Evolutionary conservation across 1,140 invertebrate genomes (phyloP).

Genomic region (Aphaenogaster rudis): DNA sequence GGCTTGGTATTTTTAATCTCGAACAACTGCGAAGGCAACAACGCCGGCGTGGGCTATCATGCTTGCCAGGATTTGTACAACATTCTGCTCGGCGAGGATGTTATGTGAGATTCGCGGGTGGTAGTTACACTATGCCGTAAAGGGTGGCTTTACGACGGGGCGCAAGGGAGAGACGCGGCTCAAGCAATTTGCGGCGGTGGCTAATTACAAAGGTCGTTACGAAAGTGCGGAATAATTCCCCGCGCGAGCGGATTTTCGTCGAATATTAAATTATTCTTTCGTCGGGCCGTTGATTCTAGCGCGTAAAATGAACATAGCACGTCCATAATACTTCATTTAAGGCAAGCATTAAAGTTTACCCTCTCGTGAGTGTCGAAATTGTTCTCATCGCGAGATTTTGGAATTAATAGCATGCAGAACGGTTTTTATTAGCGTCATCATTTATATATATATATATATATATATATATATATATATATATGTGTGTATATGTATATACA

Average conservation of each 20-base stretch:
- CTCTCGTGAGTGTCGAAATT: background rate
- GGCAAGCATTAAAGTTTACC: background rate
- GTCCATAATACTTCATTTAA: background rate
- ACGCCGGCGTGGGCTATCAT: background rate
- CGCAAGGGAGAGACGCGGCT: slow-evolving; percentile 22
- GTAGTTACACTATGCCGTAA: slow-evolving; percentile 1
- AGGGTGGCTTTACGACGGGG: slow-evolving; percentile 50
- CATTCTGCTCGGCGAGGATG: slow-evolving; percentile 18
- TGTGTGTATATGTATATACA: no score
- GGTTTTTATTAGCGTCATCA: background rate
- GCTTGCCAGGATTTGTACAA: slow-evolving; percentile 46
- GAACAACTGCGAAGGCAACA: slow-evolving; percentile 26
- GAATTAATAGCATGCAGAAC: slow-evolving; percentile 12
- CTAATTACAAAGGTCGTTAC: slow-evolving; percentile 80
- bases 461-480: no score
- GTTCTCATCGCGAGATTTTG: background rate
- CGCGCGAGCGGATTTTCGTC: slow-evolving; percentile 65
- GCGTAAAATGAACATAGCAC: slow-evolving; percentile 16
- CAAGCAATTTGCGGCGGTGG: slow-evolving; percentile 74
- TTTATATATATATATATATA: background rate
- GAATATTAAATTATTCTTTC: slow-evolving; percentile 68
- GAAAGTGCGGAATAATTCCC: slow-evolving; percentile 73
- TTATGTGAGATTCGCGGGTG: slow-evolving; percentile 33
- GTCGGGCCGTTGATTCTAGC: slow-evolving; percentile 11
- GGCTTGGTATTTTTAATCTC: slow-evolving; percentile 55